Base-by-base conservation (phyloP, 1,140 invertebrate genomes). In the Ceratosolen solmsi region DNA sequence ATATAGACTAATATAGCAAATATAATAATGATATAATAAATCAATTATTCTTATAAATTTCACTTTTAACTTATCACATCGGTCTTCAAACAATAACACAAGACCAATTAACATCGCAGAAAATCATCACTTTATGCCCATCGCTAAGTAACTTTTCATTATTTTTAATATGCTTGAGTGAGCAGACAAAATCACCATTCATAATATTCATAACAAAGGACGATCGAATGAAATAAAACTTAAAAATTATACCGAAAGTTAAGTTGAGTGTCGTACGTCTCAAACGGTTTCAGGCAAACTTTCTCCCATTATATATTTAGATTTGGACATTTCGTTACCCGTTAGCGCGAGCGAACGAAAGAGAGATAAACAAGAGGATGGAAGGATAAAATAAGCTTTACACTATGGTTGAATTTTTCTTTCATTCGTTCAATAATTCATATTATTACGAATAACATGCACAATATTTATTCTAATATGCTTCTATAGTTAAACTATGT, bases 61-160 rank as follows among this genome's bases (percentile, higher is more conserved):
- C 13, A 63, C 30, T 33, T 63, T 63, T 63, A 63, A 33, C 25
- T 63, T 63, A 63, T 63, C 60, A 63, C 60, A 63, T 33, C 33
- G 30, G 60, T 36, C 60, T 63, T 63, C 30, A 11, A 63, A 63
- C 13, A 2, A 33, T 17, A 27, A 33, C 30, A 4, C 27, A 7
- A 33, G 60, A 33, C 30, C 5, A 17, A 36, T 63, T 63, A 63
- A 63, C 27, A 63, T 54, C 51, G 51, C 11, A 54, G 20, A 54
- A 54, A 54, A 54, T 54, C 41, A 54, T 54, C 51, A 54, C 51
- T 54, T 54, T 54, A 22, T 54, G 51, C 11, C 20, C 11, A 2
- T 54, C 20, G 51, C 20, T 54, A 54, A 54, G 15, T 22, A 13
- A 9, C 13, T 13, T 60, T 60, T 60, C 13, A 30, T 30, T 60